These are phyloP conservation scores for Drosophila ambigua DNA, from an alignment of 1,140 invertebrate species.

Conservation along the genomic window DNA sequence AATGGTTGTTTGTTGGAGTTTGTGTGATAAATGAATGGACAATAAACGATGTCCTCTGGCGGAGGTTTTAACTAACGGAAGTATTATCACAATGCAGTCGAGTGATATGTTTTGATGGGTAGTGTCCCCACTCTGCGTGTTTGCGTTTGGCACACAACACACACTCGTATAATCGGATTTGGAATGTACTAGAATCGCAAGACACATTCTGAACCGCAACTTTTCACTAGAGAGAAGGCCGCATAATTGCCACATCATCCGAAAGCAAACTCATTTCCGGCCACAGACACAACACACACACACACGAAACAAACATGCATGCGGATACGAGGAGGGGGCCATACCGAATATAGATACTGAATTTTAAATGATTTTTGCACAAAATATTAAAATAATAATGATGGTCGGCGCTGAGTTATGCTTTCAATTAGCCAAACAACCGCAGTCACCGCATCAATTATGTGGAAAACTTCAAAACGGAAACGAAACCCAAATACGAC, in stretches of 20 bases:
- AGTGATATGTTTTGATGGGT: conserved; percentile 48
- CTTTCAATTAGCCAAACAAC: conserved; percentile 73
- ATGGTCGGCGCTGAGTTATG: conserved; percentile 47
- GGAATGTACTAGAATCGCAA: conserved; percentile 32
- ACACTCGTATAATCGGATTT: conserved; percentile 47
- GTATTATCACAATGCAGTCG: conserved; percentile 61
- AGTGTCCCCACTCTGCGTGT: conserved; percentile 7
- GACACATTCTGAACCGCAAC: conserved; percentile 9
- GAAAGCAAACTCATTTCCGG: conserved; percentile 77
- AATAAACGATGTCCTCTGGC: conserved; percentile 48
- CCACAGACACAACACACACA: conserved; percentile 19
- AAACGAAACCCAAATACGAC: conserved; percentile 35
- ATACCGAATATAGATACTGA: conserved; percentile 37
- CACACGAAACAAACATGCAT: conserved; percentile 26
- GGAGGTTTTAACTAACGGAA: conserved; percentile 61
- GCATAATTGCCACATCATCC: conserved; percentile 56
- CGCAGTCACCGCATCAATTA: conserved; percentile 74
- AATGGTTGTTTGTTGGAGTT: no score
- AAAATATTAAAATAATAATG: conserved; percentile 66
- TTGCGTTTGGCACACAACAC: conserved; percentile 28
- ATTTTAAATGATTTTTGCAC: conserved; percentile 66
- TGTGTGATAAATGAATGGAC: conserved; percentile 62
- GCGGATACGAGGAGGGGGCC: conserved; percentile 3
- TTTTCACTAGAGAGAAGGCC: conserved; percentile 11
- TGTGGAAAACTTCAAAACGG: conserved; percentile 65